Evolutionary conservation across 2,113 vertebrate genomes (phyloP).

Genomic region (Pelusios castaneus): DNA sequence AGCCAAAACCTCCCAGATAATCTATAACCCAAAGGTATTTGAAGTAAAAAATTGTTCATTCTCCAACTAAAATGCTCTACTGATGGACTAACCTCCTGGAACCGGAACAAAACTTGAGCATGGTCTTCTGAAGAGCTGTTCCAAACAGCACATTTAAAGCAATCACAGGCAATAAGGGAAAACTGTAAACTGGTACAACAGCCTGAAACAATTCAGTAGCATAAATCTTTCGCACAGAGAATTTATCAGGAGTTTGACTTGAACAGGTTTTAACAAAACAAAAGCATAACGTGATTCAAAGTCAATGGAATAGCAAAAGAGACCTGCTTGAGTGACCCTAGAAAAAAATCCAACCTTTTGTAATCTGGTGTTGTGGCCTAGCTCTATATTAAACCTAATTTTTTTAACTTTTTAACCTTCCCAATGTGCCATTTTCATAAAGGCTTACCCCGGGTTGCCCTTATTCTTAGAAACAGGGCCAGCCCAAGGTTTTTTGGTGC

Average conservation of each 20-base stretch:
- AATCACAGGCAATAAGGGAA: background rate
- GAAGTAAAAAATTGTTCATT: constrained; percentile 65
- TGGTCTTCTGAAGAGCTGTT: constrained; percentile 48
- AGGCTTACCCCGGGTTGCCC: background rate
- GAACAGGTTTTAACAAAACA: background rate
- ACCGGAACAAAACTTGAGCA: constrained; percentile 37
- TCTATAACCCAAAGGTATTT: constrained; percentile 59
- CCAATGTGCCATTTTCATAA: background rate
- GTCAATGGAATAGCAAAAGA: background rate
- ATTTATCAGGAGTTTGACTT: background rate
- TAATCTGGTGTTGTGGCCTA: background rate
- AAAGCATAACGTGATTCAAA: background rate
- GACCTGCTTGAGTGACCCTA: background rate
- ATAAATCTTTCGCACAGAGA: constrained; percentile 11
- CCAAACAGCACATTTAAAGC: constrained; percentile 23
- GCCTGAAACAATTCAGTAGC: background rate
- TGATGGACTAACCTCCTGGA: constrained; percentile 35
- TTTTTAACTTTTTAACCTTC: background rate
- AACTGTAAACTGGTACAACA: constrained; percentile 33
- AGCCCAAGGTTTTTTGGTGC: too few species aligned
- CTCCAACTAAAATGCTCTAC: constrained; percentile 43
- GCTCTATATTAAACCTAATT: background rate
- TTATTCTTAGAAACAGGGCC: background rate
- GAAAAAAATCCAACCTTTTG: background rate
- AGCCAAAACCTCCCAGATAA: constrained; percentile 65